Base-by-base conservation (phyloP, 2,797 vertebrate genomes). In the Garrulus glandarius region DNA sequence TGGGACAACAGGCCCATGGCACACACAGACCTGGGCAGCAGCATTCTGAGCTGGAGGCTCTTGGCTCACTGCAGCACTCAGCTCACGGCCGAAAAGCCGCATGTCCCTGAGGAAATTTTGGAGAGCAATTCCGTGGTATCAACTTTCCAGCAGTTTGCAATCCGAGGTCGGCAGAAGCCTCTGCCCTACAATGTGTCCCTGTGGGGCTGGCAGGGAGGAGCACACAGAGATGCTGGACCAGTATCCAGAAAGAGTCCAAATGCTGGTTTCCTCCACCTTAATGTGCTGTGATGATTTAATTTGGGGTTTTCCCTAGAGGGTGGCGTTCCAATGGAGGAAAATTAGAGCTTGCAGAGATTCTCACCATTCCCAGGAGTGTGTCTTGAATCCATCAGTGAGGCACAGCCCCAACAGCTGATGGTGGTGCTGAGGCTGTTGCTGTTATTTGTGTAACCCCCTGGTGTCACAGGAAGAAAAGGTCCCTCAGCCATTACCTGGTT, bases 61-160 rank as follows among this genome's bases (percentile, higher is more conserved):
- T 4, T 1, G 9, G 43, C 34, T 70, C 52, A 5, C 55, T 16
- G 49, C 57, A 34, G 76, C 1, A 0, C 50, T 59, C 49, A 7
- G 37, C 39, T 63, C 0, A 0, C 10, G 24, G 53, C 63, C 0
- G 0, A 52, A 39, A 75, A 52, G 21, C 43, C 8, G 0, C 0
- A 0, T 26, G 43, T 26, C 34, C 68, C 63, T 2, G 1, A 61
- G 34, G 63, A 71, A 61, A 57, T 16, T 49, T 11, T 39, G 37
- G 21, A 80, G 17, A 68, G 14, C 53, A 18, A 10, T 63, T 49
- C 24, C 4, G 5, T 36, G 49, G 20, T 49, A 18, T 32, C 32
- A 27, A 9, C 72, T 81, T 84, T 50, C n/a, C 59, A 59, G 36
- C 0, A 0, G 29, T 46, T 90, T 72, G 29, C 19, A 47, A 14